Base-by-base conservation (phyloP, 2,888 invertebrate genomes). In the Limnephilus marmoratus region DNA sequence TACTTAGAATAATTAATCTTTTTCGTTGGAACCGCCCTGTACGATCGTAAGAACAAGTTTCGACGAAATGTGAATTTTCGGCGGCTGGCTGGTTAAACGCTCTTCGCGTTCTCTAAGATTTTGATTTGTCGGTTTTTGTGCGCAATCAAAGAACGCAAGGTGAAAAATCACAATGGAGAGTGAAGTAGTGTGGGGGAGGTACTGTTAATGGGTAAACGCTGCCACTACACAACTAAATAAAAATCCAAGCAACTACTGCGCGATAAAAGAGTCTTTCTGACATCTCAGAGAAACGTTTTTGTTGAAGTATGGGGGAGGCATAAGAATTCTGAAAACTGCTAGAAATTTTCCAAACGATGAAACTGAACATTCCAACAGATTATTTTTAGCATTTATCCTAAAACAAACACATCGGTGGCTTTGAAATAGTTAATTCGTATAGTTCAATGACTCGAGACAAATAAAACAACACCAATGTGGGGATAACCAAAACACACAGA, bases 401-500 rank as follows among this genome's bases (percentile, higher is more conserved):
- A 68, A 88, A 37, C 41, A 80, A 80, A 81, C 37, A 86, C 49
- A 13, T n/a, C 49, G 45, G 86, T 49, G 86, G 68, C 24, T 89
- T 80, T 89, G 34, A 86, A 86, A 34, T 80, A 37, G 80, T 37
- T 18, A 81, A 80, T 80, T 81, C 81, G 68, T 89, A 81, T 24
- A 24, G 88, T 89, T 89, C 88, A 89, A 34, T 80, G 88, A 89
- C 88, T 89, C 88, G 88, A 45, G 88, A n/a, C 81, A 80, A 89
- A 80, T 29, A 34, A 89, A 88, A 88, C 80, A 88, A 80, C 34
- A 88, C 80, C 34, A 5, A 80, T 41, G 81, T 68, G 81, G 41
- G 88, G 81, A 89, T 29, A 15, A 80, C 18, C 80, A 34, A 34
- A 80, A n/a, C 88, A 37, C 88, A 89, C 80, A 89, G 53, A 81